phyloP scores from a whole-genome alignment of 2,797 vertebrate genomes.

The Okamejei kenojei region DNA sequence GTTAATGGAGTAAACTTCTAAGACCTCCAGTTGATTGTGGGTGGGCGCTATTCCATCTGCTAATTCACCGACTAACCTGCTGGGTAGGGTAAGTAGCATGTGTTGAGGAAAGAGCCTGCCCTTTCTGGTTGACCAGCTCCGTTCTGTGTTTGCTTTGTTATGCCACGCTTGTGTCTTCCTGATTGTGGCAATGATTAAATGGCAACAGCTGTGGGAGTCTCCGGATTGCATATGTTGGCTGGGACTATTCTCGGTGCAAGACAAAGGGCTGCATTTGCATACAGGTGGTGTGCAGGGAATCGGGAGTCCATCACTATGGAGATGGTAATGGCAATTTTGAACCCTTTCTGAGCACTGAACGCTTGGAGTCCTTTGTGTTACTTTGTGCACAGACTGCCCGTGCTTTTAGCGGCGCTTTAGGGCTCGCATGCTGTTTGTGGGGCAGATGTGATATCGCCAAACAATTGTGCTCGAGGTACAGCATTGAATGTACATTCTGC shows the following conservation, averaged over 20 bases:
- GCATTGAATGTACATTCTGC: background rate
- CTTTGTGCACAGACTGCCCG: background rate
- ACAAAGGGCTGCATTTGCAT: constrained; percentile 64
- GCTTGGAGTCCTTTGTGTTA: background rate
- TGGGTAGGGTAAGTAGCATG: constrained; percentile 39
- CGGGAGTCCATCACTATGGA: background rate
- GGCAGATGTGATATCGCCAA: background rate
- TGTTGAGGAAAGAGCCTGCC: constrained; percentile 47
- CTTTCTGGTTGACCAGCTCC: constrained; percentile 35
- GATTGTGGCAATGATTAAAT: constrained; percentile 22
- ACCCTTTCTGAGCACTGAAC: background rate
- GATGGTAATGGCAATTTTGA: background rate
- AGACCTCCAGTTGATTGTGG: constrained; percentile 41
- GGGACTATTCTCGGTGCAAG: constrained; percentile 46
- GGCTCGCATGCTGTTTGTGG: background rate
- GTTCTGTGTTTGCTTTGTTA: constrained; percentile 49
- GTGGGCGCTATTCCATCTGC: constrained; percentile 51
- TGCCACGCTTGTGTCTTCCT: constrained; percentile 54
- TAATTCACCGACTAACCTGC: constrained; percentile 42
- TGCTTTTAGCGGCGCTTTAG: background rate
- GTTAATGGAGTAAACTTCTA: constrained; percentile 44
- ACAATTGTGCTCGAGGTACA: background rate
- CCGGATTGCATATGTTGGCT: constrained; percentile 61
- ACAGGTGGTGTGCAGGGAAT: constrained; percentile 63
- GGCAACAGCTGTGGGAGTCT: constrained; percentile 45